Evolutionary conservation across 2,888 invertebrate species (phyloP).

Genomic region (Macaria liturata): DNA sequence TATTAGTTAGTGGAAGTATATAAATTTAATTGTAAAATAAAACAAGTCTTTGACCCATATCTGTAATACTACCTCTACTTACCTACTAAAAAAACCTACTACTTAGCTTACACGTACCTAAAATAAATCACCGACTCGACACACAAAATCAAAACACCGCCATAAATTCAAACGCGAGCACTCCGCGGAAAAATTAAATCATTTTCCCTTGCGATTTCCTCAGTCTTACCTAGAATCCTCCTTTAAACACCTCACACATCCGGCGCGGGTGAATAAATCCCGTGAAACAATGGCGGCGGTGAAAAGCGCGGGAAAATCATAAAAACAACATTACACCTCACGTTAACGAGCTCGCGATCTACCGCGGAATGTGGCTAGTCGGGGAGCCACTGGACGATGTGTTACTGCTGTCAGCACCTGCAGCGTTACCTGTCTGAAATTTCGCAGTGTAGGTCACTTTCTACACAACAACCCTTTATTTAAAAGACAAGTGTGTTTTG

Average conservation of each 20-base stretch:
- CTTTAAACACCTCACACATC: constrained; percentile 56
- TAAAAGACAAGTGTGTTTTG: no score
- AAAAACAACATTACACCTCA: constrained; percentile 60
- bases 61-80: no score
- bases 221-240: constrained; percentile 32
- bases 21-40: no score
- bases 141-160: constrained; percentile 13
- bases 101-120: constrained; percentile 1
- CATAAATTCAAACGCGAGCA: constrained; percentile 21
- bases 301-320: constrained; percentile 50
- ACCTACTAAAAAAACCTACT: neutral
- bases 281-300: constrained; percentile 55
- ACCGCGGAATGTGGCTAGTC: constrained; percentile 27
- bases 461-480: no score
- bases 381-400: constrained; percentile 8
- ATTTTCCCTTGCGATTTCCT: constrained; percentile 35
- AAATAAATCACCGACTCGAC: constrained; percentile 1
- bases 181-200: constrained; percentile 34
- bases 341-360: constrained; percentile 51
- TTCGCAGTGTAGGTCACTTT: no score
- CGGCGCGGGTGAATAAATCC: constrained; percentile 55
- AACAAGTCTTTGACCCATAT: no score
- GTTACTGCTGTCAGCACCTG: neutral
- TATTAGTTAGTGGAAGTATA: no score
- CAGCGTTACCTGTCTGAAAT: no score